Conservation (phyloP, 2,797 vertebrate species). For the Melopsittacus undulatus region DNA sequence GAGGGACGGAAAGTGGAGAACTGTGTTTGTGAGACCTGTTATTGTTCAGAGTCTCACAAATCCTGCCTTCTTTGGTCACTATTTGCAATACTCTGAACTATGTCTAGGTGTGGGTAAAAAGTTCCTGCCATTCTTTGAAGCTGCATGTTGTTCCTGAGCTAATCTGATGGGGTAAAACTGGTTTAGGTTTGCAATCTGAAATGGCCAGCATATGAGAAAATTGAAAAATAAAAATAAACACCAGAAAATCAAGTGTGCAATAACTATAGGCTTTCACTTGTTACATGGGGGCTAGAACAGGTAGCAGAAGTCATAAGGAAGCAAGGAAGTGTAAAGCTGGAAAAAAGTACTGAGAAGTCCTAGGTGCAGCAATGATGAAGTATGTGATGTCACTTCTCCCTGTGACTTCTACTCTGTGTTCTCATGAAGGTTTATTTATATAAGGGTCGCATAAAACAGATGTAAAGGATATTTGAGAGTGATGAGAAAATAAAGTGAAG, state of each 20-base stretch:
- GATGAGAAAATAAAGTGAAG: neutral
- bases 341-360: neutral
- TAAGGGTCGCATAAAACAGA: neutral
- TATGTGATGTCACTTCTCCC: fast-evolving
- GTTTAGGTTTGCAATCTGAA: neutral
- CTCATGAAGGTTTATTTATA: neutral
- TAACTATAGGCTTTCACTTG: neutral
- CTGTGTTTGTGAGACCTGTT: neutral
- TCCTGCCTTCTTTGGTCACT: neutral
- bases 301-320: neutral
- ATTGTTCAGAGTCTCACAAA: neutral
- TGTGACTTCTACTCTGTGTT: neutral
- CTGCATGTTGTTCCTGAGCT: neutral
- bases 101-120: neutral
- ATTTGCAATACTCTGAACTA: neutral
- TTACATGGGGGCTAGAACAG: neutral
- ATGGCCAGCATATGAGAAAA: neutral
- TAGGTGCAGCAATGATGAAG: neutral
- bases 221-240: neutral
- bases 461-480: neutral
- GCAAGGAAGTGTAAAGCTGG: neutral
- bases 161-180: neutral
- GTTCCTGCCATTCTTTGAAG: neutral
- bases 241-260: neutral
- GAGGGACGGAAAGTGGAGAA: neutral